Percentiles rank a stretch among this genome's conserved stretches.
Evolutionary conservation across 2,113 vertebrate species (phyloP).

Genomic region (Scatophagus argus): DNA sequence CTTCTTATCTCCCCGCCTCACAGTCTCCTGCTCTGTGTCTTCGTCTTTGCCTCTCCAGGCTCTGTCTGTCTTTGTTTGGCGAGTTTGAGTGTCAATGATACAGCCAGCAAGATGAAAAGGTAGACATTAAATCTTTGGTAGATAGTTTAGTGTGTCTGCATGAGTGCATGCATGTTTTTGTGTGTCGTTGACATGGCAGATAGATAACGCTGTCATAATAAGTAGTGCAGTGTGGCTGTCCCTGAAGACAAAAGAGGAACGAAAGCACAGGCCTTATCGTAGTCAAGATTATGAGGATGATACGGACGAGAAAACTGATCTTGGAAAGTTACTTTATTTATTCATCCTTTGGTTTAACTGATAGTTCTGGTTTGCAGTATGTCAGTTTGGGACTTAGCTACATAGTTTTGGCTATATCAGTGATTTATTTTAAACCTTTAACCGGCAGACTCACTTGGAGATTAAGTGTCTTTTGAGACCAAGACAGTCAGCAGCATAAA

Average conservation of each 20-base stretch:
- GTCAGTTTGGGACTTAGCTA: not conserved
- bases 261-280: constrained; percentile 49
- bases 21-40: constrained; percentile 23
- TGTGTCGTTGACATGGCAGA: constrained; percentile 50
- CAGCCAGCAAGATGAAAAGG: constrained; percentile 57
- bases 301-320: not conserved
- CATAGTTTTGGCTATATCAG: not conserved
- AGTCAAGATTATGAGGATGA: constrained; percentile 25
- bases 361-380: not conserved
- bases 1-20: constrained; percentile 32
- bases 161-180: constrained; percentile 11
- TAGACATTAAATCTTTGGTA: constrained; percentile 56
- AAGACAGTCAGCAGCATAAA: too few relatives aligned
- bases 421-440: too few relatives aligned
- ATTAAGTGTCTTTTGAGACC: too few relatives aligned
- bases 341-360: not conserved
- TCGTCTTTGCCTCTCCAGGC: constrained; percentile 24
- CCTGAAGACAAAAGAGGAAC: constrained; percentile 35
- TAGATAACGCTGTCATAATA: constrained; percentile 51
- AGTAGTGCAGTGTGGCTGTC: constrained; percentile 29
- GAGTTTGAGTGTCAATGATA: constrained; percentile 5
- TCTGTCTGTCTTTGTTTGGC: constrained; percentile 39
- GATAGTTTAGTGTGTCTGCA: constrained; percentile 38
- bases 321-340: not conserved
- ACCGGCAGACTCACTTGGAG: too few relatives aligned